Conservation (phyloP, 2,888 invertebrate genomes). For the Bombylius major region DNA sequence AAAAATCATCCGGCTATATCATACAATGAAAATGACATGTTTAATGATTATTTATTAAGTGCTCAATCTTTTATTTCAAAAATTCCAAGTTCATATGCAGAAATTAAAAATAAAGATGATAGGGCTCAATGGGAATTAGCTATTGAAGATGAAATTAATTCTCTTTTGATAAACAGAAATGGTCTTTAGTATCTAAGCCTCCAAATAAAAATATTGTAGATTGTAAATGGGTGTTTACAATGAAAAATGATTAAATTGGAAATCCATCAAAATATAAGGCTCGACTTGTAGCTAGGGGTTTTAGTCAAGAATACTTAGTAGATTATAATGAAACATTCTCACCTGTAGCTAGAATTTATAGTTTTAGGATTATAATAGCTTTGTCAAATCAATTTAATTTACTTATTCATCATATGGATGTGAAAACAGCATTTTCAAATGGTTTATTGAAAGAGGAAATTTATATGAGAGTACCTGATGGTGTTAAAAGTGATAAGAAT, state of each 20-base stretch:
- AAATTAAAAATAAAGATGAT: conserved; percentile 12
- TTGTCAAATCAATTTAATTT: conserved; percentile 14
- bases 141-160: conserved; percentile 16
- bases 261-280: conserved; percentile 12
- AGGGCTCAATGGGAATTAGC: conserved; percentile 15
- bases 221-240: conserved; percentile 17
- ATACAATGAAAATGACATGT: not conserved
- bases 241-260: conserved; percentile 12
- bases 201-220: conserved; percentile 15
- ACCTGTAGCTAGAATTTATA: conserved; percentile 13
- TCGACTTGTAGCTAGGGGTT: conserved; percentile 12
- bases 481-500: conserved; percentile 3
- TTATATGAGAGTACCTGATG: conserved; percentile 12
- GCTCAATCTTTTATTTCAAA: conserved; percentile 9
- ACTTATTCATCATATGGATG: conserved; percentile 14
- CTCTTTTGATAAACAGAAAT: conserved; percentile 16
- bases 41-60: conserved; percentile 9
- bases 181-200: conserved; percentile 13
- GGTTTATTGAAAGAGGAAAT: conserved; percentile 14
- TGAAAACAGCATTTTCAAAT: conserved; percentile 14
- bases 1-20: conserved; percentile 1
- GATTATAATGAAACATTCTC: conserved; percentile 14
- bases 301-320: conserved; percentile 9
- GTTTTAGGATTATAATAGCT: conserved; percentile 12
- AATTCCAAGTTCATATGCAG: conserved; percentile 1